Conservation (phyloP, 2,888 invertebrate genomes). For the Euclidia mi region DNA sequence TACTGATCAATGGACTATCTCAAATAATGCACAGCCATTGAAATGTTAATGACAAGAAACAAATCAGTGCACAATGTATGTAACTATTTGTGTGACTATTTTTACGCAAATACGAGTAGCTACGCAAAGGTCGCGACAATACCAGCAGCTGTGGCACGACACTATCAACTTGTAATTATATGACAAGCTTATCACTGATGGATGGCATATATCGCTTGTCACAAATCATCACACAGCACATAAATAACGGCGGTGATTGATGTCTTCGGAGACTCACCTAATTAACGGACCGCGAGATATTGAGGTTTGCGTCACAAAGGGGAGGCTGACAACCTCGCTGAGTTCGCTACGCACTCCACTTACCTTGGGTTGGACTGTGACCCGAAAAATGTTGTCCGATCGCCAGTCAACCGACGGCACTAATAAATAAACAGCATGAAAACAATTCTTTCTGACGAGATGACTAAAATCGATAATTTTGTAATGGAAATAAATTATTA, state of each 20-base stretch:
- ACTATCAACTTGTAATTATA: slow-evolving; percentile 30
- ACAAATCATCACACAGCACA: slow-evolving; percentile 55
- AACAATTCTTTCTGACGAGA: slow-evolving; percentile 74
- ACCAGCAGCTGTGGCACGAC: slow-evolving; percentile 22
- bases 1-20: background rate
- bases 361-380: slow-evolving; percentile 84
- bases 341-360: slow-evolving; percentile 57
- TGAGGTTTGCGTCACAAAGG: slow-evolving; percentile 66
- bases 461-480: slow-evolving; percentile 85
- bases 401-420: slow-evolving; percentile 75
- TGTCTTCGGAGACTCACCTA: slow-evolving; percentile 44
- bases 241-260: slow-evolving; percentile 63
- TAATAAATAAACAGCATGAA: slow-evolving; percentile 86
- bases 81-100: slow-evolving; percentile 19
- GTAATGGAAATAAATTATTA: slow-evolving; percentile 74
- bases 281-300: slow-evolving; percentile 50
- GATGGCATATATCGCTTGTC: slow-evolving; percentile 57
- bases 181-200: slow-evolving; percentile 46
- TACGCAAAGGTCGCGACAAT: background rate
- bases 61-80: slow-evolving; percentile 10
- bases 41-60: slow-evolving; percentile 7
- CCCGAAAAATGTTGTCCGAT: slow-evolving; percentile 81
- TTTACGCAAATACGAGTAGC: slow-evolving; percentile 5
- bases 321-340: slow-evolving; percentile 48
- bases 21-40: background rate